Base-by-base conservation (phyloP, 2,797 vertebrate genomes). In the Molossus molossus region DNA sequence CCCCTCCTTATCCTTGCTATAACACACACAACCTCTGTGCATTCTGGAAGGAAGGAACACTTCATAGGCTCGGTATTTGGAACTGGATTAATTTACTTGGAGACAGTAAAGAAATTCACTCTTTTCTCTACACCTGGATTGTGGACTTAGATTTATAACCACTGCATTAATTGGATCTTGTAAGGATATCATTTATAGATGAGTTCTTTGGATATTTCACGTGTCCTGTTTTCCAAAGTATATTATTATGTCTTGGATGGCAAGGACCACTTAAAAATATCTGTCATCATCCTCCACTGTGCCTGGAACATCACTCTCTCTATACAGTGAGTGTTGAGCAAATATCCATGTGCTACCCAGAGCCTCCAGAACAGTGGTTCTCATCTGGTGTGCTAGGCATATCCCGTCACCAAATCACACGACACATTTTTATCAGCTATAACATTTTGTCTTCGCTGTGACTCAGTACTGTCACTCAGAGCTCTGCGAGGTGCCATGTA, bases 381-480 rank as follows among this genome's bases (percentile, higher is more conserved):
- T 82, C 57, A 20, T 6, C n/a, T 27, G 5, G 2, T 50, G 11
- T 76, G n/a, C 48, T 75, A 6, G 33, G 57, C 20, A 10, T 2
- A 72, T 14, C 50, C 15, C 37, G 82, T 84, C 21, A 50, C 45
- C 33, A 37, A 73, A 86, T 80, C 69, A 65, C 5, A 45, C 1
- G 82, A 37, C 12, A 0, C 1, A 27, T 65, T 85, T 92, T 87
- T 50, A 73, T 48, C n/a, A 84, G 12, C 53, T 76, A 18, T 76
- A 27, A 69, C 29, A 27, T 57, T 60, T 73, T 48, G 79, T 87
- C 53, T 87, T 55, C 57, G 15, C 27, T 79, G 12, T 13, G 50
- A 79, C 5, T 82, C 33, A 67, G 67, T 84, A 62, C 72, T 83
- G 29, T 87, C 60, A 75, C n/a, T 73, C 37, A 73, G 73, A 91